phyloP scores from a whole-genome alignment of 2,888 invertebrate genomes.

The Patella depressa region DNA sequence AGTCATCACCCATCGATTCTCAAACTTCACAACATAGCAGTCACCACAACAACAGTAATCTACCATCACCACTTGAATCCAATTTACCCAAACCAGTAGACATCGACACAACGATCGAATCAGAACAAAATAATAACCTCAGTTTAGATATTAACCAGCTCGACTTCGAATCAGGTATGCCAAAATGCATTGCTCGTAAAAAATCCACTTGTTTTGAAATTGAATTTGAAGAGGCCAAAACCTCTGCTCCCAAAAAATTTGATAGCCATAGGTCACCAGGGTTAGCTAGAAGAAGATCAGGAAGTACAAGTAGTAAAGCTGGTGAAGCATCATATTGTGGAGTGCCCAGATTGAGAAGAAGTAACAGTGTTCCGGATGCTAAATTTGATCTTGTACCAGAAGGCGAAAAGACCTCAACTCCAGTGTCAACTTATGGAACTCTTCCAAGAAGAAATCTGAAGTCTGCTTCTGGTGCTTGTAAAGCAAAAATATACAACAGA shows the following conservation, averaged over 20 bases:
- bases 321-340: too few species aligned
- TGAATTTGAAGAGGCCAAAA: constrained; percentile 4
- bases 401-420: constrained; percentile 1
- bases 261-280: not conserved
- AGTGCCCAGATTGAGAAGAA: not conserved
- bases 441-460: constrained; percentile 20
- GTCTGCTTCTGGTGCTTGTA: constrained; percentile 11
- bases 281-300: not conserved
- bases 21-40: too few species aligned
- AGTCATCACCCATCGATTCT: not conserved
- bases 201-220: not conserved
- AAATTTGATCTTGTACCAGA: not conserved
- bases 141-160: not conserved
- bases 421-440: constrained; percentile 19
- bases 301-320: not conserved
- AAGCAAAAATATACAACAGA: constrained; percentile 8
- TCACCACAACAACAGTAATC: not conserved
- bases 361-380: not conserved
- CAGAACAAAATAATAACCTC: not conserved
- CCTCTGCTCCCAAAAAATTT: not conserved
- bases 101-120: not conserved
- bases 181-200: not conserved
- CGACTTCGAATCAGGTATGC: not conserved
- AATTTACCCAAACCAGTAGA: not conserved
- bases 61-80: constrained; percentile 3